Base-by-base conservation (phyloP, 2,888 invertebrate genomes). In the Amblyteles armatorius region DNA sequence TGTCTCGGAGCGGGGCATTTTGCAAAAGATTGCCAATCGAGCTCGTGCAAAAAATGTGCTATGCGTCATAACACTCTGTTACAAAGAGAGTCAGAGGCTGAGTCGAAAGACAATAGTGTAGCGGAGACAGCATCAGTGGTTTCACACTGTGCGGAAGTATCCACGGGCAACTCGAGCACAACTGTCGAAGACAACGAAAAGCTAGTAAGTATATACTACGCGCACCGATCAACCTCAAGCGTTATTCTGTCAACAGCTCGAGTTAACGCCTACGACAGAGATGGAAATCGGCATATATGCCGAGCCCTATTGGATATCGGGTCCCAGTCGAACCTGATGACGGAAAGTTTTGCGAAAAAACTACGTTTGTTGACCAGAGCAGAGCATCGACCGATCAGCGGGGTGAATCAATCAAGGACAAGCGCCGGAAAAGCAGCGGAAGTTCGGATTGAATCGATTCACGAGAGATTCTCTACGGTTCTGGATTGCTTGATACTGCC, bases 31-130 rank as follows among this genome's bases (percentile, higher is more conserved):
- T 89, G 89, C 52, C 81, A 36, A 48, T 78, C 68, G 3, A 52
- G 67, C 1, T 13, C 73, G 7, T 89, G 89, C 60, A 87, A 74
- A 82, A 86, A 72, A 60, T 90, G 88, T 55, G 72, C 74, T 9
- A 80, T 52, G 52, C 82, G 55, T 33, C 86, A 88, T 52, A 83
- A 87, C 40, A 77, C 77, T 22, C 60, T 87, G 48, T 63, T 87
- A 2, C 87, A 83, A 63, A 73, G 65, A 40, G 79, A 87, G 11
- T 5, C 57, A 13, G 22, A 57, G 22, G 9, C 6, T 4, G 7
- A 22, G 22, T 11, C 57, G 57, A n/a, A 55, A 22, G 57, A 26
- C 50, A 3, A n/a, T 50, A n/a, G n/a, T 50, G n/a, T n/a, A 50
- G n/a, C n/a, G 2, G 50, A 50, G 5, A 3, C 50, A 9, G 57